Base-by-base conservation (phyloP, 2,888 invertebrate genomes). In the Meganola albula region DNA sequence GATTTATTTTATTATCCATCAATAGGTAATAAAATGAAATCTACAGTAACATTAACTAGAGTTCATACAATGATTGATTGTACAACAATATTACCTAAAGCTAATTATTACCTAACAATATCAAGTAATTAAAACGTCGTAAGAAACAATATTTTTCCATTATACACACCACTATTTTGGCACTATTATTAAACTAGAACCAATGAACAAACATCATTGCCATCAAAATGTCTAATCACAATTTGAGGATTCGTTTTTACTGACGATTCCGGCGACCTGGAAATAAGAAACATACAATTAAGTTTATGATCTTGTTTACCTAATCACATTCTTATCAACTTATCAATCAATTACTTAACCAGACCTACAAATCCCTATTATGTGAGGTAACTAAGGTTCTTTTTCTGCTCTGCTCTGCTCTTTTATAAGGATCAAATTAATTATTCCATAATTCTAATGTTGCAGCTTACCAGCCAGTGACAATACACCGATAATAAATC, bases 181-280 rank as follows among this genome's bases (percentile, higher is more conserved):
- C 78, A 78, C 80, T 78, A 74, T 67, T 70, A 72, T 55, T 60
- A 65, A 66, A 73, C 55, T 60, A 65, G 66, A 71, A 67, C 57
- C 66, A 65, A 66, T 61, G 62, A 74, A 70, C 64, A 48, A 70
- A 64, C 59, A 61, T 47, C 55, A 56, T 58, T 57, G 61, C 53
- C 58, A 64, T 58, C 34, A 60, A 63, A 66, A 61, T 45, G 53
- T 63, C 58, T 70, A 66, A 68, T 64, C 50, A 54, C 58, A 59
- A 48, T 53, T 51, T 54, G 37, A 44, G 35, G 28, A 41, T 28
- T 42, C 31, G 26, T 40, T 52, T 40, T 75, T 82, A 85, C 67
- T 84, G 84, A 57, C 83, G 84, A 77, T 76, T 83, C 56, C 84
- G 64, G 74, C 84, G 84, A 67, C 80, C 84, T 85, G 80, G 0